Evolutionary conservation across 2,888 invertebrate genomes (phyloP).

Genomic region (Andrena camellia): DNA sequence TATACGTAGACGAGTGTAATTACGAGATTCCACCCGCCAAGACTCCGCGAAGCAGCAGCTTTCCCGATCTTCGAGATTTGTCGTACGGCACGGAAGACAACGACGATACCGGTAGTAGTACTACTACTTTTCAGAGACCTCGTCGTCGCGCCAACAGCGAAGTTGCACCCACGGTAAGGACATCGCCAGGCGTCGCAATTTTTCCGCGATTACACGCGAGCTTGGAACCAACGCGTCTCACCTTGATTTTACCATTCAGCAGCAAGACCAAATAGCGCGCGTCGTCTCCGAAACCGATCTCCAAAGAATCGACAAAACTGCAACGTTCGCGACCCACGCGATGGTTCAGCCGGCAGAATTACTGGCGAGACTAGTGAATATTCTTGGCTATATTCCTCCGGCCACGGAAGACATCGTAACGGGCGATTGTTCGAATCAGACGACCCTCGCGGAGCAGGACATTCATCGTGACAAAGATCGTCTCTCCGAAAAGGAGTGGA

Average conservation of each 20-base stretch:
- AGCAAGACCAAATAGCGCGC: constrained; percentile 85
- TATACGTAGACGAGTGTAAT: constrained; percentile 87
- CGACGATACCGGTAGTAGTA: background rate
- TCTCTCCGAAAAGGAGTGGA: constrained; percentile 9
- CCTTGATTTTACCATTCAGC: background rate
- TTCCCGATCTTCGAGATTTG: constrained; percentile 90
- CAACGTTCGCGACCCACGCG: constrained; percentile 90
- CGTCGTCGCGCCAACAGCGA: constrained; percentile 83
- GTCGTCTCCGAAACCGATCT: constrained; percentile 93
- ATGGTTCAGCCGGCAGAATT: constrained; percentile 92
- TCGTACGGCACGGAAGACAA: constrained; percentile 76
- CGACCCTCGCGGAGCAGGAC: constrained; percentile 7
- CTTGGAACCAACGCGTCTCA: background rate
- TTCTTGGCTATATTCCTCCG: constrained; percentile 88
- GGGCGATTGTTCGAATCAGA: constrained; percentile 46
- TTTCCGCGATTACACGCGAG: no score
- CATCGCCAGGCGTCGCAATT: no score
- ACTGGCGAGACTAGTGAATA: constrained; percentile 91
- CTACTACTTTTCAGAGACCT: constrained; percentile 74
- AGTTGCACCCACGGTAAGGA: constrained; percentile 80
- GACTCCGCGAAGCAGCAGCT: constrained; percentile 88
- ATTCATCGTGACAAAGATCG: constrained; percentile 81
- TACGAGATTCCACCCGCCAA: constrained; percentile 77
- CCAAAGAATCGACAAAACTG: constrained; percentile 91
- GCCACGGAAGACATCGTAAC: constrained; percentile 75